Evolutionary conservation across 2,797 vertebrate genomes (phyloP), one percentile per base, ranked within the genome.

Genomic region (Lophius americanus): DNA sequence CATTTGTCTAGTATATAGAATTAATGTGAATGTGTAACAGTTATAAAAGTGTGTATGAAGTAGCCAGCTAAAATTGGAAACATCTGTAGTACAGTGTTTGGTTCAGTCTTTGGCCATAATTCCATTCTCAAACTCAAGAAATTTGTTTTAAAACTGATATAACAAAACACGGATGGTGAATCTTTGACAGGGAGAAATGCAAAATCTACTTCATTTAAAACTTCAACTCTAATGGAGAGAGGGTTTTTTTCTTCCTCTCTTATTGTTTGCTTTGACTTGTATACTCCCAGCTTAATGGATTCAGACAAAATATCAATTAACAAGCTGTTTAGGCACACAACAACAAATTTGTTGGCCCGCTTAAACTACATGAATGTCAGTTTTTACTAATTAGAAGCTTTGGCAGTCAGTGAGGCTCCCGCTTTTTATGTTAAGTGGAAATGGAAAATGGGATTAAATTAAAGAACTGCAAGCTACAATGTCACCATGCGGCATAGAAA

Each of bases 391-490:
- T 83, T 60, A 51, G 56, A 36, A 52, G 42, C 41, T 2, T 23
- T 9, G 33, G 23, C 53, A 9, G 63, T 42, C 65, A 2, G 55
- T 55, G 57, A 51, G 23, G 57, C 39, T 60, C 52, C 48, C 71
- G 57, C 3, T 5, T 74, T 70, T 80, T 68, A 73, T 47, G 57
- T 38, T 42, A 78, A 60, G 62, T 75, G 58, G 78, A 84, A 83
- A 90, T 85, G 74, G 88, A 89, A 88, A 92, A 92, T 91, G 79
- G 88, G 90, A 92, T 92, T 92, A 91, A 90, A 89, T 84, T 65
- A 76, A 86, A 84, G 62, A 9, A 69, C 61, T 56, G 76, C 78
- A 84, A 85, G 69, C 75, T 85, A 85, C 66, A 83, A 84, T 85
- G 87, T 87, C 84, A 79, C 60, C 51, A 79, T 78, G 68, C 37